Percentiles rank a stretch among this genome's conserved stretches.
These are phyloP conservation scores for Indri indri DNA, from an alignment of 2,113 vertebrate genomes.

Conservation along the genomic window DNA sequence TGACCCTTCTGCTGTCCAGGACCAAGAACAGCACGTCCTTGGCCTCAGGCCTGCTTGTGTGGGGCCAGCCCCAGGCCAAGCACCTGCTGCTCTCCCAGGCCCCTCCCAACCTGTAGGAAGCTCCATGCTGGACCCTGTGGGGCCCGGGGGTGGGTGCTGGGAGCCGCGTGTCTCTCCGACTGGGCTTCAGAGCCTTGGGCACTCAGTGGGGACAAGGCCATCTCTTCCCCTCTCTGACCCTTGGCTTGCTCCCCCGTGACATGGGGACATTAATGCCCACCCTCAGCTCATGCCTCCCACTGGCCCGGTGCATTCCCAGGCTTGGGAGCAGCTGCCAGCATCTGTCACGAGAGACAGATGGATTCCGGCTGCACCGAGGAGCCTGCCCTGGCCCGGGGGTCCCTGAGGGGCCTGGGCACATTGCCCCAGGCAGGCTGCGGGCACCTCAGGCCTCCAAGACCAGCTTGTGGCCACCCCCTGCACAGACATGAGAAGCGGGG, in stretches of 20 bases:
- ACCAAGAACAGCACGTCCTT: too few relatives aligned
- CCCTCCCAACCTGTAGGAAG: background rate
- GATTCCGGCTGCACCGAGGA: background rate
- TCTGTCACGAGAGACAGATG: background rate
- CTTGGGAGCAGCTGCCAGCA: background rate
- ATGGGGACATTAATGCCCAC: background rate
- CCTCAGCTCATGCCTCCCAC: accelerated
- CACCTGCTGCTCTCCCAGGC: background rate
- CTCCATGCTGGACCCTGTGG: background rate
- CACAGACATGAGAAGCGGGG: background rate
- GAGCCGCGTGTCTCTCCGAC: background rate
- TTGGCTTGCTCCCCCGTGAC: too few relatives aligned
- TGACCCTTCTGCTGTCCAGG: background rate
- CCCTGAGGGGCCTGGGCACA: background rate
- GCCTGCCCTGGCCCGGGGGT: background rate
- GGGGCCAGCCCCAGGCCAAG: background rate
- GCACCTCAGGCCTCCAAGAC: background rate
- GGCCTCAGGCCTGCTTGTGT: accelerated
- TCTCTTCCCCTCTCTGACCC: too few relatives aligned
- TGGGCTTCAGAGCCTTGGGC: too few relatives aligned
- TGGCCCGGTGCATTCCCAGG: background rate
- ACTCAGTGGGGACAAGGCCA: too few relatives aligned
- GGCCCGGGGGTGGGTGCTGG: background rate
- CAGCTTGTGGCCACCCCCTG: background rate
- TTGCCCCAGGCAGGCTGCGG: background rate